These are phyloP conservation scores for Ctenicera cuprea DNA, from an alignment of 2,888 invertebrate species.

Conservation along the genomic window DNA sequence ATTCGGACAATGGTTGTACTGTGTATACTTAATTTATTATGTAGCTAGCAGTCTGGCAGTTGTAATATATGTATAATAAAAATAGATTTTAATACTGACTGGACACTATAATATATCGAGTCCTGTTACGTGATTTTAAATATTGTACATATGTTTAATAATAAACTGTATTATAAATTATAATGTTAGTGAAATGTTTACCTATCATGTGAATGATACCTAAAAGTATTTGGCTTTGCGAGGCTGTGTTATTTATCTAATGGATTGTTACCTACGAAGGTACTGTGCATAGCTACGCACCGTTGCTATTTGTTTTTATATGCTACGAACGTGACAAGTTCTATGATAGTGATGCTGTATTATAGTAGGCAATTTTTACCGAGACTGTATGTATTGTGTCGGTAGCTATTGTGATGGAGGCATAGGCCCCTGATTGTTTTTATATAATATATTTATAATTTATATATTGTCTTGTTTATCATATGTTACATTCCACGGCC, in stretches of 20 bases:
- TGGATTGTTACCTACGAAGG: conserved; percentile 71
- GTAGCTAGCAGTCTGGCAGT: conserved; percentile 37
- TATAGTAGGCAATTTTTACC: conserved; percentile 68
- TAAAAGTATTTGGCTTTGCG: conserved; percentile 78
- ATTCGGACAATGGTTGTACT: conserved; percentile 54
- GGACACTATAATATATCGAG: conserved; percentile 56
- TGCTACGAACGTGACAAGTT: conserved; percentile 59
- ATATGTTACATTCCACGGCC: conserved; percentile 62
- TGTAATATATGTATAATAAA: conserved; percentile 57
- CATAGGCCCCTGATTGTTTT: conserved; percentile 69
- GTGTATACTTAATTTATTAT: conserved; percentile 59
- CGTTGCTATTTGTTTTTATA: conserved; percentile 65
- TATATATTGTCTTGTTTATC: conserved; percentile 71
- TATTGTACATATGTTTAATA: conserved; percentile 71
- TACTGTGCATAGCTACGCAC: conserved; percentile 68
- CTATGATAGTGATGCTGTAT: conserved; percentile 67
- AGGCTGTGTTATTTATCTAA: conserved; percentile 76
- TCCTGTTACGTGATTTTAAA: conserved; percentile 62
- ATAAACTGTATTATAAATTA: conserved; percentile 53
- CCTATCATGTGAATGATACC: conserved; percentile 67
- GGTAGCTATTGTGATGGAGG: conserved; percentile 72
- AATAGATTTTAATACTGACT: conserved; percentile 64
- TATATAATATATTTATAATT: conserved; percentile 71
- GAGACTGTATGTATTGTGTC: conserved; percentile 69
- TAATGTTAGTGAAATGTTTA: conserved; percentile 62